Evolutionary conservation across 2,888 invertebrate species (phyloP), one percentile per base, ranked within the genome.

Genomic region (Dicycla oo): DNA sequence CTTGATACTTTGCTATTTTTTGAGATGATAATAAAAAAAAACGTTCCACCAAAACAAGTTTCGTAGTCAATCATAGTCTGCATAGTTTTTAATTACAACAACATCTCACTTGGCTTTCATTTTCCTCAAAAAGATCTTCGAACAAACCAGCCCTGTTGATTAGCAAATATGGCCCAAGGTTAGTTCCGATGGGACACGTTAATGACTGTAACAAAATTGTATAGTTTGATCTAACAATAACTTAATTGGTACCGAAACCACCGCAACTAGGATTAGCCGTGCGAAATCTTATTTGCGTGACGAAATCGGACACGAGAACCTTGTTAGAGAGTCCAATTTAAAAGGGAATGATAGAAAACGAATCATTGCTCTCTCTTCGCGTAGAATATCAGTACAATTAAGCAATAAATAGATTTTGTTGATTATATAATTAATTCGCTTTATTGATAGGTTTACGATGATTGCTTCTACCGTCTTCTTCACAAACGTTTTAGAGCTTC

Each of bases 391-490:
- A 18, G 64, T 60, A 73, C 69, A 68, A 83, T 83, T 83, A 83
- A 83, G 81, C 60, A 83, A 83, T 83, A 79, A 81, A 81, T 65
- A 80, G 58, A 70, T 81, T 79, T 72, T 62, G 63, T 81, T 83
- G 63, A 80, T 83, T 83, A 81, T 73, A 10, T 61, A 69, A 78
- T 81, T 73, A 72, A 75, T 83, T 81, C 47, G 58, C 68, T 77
- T 74, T 77, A 81, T 81, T 65, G 58, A 40, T 68, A 69, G 61
- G 51, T 81, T 83, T 83, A 80, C 69, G 77, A 79, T 83, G 70
- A 81, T 81, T 80, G 69, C 75, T 40, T 68, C 63, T 80, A 56
- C 65, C 66, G 57, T 60, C 67, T 75, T 72, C 49, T 78, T 70
- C 49, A 71, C 56, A 73, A 75, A 73, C 64, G 73, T 65, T 83